phyloP scores from a whole-genome alignment of 2,797 vertebrate genomes.

The Manis javanica region DNA sequence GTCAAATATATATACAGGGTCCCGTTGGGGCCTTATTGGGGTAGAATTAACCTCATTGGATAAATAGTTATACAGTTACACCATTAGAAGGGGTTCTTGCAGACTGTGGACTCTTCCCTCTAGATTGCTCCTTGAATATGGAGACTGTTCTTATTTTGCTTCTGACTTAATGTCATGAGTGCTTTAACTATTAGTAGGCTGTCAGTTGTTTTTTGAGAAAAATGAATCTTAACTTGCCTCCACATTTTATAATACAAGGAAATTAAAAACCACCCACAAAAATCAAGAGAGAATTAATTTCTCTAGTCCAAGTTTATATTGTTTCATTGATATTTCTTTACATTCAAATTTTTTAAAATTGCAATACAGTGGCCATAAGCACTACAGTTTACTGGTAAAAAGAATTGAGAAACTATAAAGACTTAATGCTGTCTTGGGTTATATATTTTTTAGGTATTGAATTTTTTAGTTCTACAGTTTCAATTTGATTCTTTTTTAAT shows the following conservation, averaged over 20 bases:
- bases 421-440: not conserved
- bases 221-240: not conserved
- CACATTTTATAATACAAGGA: constrained; percentile 26
- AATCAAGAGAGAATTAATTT: not conserved
- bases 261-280: constrained; percentile 5
- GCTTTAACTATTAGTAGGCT: not conserved
- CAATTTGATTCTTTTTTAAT: not conserved
- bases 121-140: not conserved
- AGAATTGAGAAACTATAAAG: not conserved
- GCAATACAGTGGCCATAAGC: not conserved
- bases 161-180: not conserved
- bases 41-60: constrained; percentile 45
- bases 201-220: not conserved
- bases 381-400: not conserved
- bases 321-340: not conserved
- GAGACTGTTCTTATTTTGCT: not conserved
- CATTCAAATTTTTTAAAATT: constrained; percentile 16
- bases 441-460: not conserved
- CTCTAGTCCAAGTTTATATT: not conserved
- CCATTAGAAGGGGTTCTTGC: not conserved
- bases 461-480: not conserved
- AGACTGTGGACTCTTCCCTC: not conserved
- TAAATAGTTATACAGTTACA: not conserved
- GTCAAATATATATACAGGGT: not conserved
- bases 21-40: not conserved